Evolutionary conservation across 1,140 invertebrate species (phyloP).

Genomic region (Drosophila novamexicana): DNA sequence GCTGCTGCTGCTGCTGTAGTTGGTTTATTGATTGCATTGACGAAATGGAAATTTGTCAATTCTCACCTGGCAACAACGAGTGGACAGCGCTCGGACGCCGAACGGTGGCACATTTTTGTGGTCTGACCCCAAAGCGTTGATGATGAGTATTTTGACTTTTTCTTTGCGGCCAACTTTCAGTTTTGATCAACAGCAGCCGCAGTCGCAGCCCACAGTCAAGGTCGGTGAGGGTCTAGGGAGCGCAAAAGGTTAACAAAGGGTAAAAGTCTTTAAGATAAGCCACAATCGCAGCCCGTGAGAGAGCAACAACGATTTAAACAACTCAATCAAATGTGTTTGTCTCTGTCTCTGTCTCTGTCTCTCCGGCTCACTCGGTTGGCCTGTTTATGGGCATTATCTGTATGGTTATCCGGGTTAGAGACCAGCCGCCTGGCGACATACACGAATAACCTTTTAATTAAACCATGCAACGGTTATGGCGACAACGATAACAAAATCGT

Average conservation of each 20-base stretch:
- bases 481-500: slow-evolving; percentile 59
- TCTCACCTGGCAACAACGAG: slow-evolving; percentile 62
- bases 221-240: slow-evolving; percentile 6
- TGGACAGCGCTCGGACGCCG: neutral
- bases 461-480: slow-evolving; percentile 59
- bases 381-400: slow-evolving; percentile 2
- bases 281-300: slow-evolving; percentile 9
- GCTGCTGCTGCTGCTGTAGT: slow-evolving; percentile 27
- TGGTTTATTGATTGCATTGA: slow-evolving; percentile 74
- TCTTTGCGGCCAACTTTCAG: slow-evolving; percentile 67
- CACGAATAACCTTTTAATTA: slow-evolving; percentile 84
- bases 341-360: slow-evolving; percentile 2
- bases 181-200: slow-evolving; percentile 46
- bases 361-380: neutral
- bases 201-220: slow-evolving; percentile 21
- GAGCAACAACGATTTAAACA: slow-evolving; percentile 34
- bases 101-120: slow-evolving; percentile 51
- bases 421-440: slow-evolving; percentile 46
- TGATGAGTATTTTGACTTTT: slow-evolving; percentile 22
- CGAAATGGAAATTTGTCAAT: slow-evolving; percentile 81
- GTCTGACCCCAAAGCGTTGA: slow-evolving; percentile 33
- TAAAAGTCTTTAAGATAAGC: slow-evolving; percentile 75
- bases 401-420: slow-evolving; percentile 33
- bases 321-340: slow-evolving; percentile 54
- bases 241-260: neutral